phyloP scores from a whole-genome alignment of 1,140 invertebrate species.

The Psix sp. region DNA sequence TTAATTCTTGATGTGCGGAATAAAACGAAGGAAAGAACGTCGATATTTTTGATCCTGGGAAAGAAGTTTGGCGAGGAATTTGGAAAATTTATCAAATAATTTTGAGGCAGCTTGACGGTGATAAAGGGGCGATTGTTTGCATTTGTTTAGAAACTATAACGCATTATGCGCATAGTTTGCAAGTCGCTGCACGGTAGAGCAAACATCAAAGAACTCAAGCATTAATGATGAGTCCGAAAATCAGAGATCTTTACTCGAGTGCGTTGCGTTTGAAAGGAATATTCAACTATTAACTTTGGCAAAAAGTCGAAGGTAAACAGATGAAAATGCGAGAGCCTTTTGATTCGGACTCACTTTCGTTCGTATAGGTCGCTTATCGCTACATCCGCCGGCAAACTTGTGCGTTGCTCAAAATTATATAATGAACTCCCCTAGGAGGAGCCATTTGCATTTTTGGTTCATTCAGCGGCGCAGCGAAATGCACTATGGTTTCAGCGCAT shows the following conservation, averaged over 20 bases:
- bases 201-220: conserved; percentile 51
- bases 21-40: too few relatives aligned
- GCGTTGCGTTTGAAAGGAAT: conserved; percentile 23
- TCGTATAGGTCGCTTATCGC: neutral
- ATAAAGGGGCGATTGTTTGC: conserved; percentile 38
- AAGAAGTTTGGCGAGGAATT: conserved; percentile 2
- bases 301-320: conserved; percentile 47
- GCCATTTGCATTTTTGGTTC: too few relatives aligned
- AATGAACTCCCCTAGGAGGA: too few relatives aligned
- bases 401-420: too few relatives aligned
- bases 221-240: conserved; percentile 53
- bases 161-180: conserved; percentile 47
- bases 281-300: conserved; percentile 9
- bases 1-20: too few relatives aligned
- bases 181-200: conserved; percentile 26
- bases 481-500: too few relatives aligned
- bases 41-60: neutral
- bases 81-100: too few relatives aligned
- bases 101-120: conserved; percentile 22
- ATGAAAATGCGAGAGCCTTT: conserved; percentile 24
- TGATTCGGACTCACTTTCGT: conserved; percentile 14
- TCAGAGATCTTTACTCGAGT: conserved; percentile 34
- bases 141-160: conserved; percentile 40
- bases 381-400: conserved; percentile 20
- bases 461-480: too few relatives aligned